Conservation (phyloP, 1,140 invertebrate species). For the Drosophila bocki region DNA sequence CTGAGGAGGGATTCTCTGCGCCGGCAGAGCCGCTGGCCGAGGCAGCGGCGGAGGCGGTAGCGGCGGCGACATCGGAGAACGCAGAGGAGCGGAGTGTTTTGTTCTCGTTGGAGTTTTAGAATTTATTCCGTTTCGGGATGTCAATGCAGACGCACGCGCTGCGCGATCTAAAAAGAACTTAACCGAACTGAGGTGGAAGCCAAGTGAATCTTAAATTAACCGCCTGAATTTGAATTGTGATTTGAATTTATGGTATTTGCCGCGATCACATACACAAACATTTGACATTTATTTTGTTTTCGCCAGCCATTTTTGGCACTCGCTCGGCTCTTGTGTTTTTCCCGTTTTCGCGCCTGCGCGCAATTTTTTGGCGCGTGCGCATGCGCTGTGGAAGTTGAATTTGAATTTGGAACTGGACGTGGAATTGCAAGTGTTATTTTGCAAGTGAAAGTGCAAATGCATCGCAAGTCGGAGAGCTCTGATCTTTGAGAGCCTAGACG, state of each 20-base stretch:
- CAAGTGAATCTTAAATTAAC: neutral
- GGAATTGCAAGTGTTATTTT: constrained; percentile 9
- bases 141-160: constrained; percentile 82
- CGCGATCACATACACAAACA: constrained; percentile 21
- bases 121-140: constrained; percentile 85
- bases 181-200: constrained; percentile 8
- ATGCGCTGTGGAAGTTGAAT: constrained; percentile 33
- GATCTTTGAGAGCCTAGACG: constrained; percentile 34
- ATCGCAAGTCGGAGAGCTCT: constrained; percentile 56
- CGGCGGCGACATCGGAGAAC: constrained; percentile 23
- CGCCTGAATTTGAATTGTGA: constrained; percentile 34
- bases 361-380: constrained; percentile 64
- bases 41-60: constrained; percentile 21
- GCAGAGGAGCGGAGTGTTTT: constrained; percentile 65
- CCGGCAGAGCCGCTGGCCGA: constrained; percentile 15
- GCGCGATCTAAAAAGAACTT: constrained; percentile 37
- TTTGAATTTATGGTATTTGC: constrained; percentile 54
- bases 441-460: constrained; percentile 76
- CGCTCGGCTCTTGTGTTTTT: constrained; percentile 11
- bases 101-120: constrained; percentile 83
- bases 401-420: constrained; percentile 4
- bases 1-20: constrained; percentile 73
- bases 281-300: constrained; percentile 44
- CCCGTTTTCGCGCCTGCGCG: constrained; percentile 8
- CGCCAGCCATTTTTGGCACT: constrained; percentile 55